phyloP scores from a whole-genome alignment of 1,140 invertebrate species.

The Metaphire vulgaris region DNA sequence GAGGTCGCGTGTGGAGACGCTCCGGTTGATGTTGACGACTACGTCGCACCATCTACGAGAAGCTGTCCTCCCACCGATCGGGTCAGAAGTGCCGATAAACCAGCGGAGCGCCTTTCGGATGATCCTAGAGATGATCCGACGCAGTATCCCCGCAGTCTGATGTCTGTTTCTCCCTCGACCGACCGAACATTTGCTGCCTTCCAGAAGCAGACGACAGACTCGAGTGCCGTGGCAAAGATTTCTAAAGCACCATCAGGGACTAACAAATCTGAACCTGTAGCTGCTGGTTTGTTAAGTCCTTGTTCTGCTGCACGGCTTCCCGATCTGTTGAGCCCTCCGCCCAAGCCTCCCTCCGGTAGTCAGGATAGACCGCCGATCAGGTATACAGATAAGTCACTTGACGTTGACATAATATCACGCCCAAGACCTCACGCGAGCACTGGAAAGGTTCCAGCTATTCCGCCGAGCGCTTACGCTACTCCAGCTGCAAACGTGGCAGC shows the following conservation, averaged over 20 bases:
- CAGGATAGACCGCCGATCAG: slow-evolving; percentile 44
- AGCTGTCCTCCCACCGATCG: not conserved
- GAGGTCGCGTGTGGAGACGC: slow-evolving; percentile 64
- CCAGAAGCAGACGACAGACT: slow-evolving; percentile 40
- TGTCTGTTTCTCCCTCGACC: slow-evolving; percentile 28
- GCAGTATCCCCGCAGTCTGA: slow-evolving; percentile 18
- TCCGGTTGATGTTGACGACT: not conserved
- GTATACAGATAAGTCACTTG: slow-evolving; percentile 63
- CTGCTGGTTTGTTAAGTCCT: not conserved
- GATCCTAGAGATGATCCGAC: not conserved
- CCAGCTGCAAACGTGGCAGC: slow-evolving; percentile 16
- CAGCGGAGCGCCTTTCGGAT: not conserved
- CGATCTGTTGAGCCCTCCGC: slow-evolving; percentile 40
- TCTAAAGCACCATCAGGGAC: not conserved
- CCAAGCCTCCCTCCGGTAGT: slow-evolving; percentile 59
- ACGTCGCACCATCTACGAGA: not conserved
- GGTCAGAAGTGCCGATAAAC: no score
- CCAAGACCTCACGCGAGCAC: slow-evolving; percentile 45
- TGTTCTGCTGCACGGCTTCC: slow-evolving; percentile 11
- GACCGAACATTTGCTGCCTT: slow-evolving; percentile 30
- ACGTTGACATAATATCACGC: slow-evolving; percentile 56
- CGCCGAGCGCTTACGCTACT: not conserved
- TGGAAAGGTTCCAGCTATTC: slow-evolving; percentile 23
- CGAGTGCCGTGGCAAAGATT: slow-evolving; percentile 31
- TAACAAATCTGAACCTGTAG: not conserved